These are phyloP conservation scores for Pomacea maculata DNA, from an alignment of 1,140 invertebrate genomes.

Conservation along the genomic window DNA sequence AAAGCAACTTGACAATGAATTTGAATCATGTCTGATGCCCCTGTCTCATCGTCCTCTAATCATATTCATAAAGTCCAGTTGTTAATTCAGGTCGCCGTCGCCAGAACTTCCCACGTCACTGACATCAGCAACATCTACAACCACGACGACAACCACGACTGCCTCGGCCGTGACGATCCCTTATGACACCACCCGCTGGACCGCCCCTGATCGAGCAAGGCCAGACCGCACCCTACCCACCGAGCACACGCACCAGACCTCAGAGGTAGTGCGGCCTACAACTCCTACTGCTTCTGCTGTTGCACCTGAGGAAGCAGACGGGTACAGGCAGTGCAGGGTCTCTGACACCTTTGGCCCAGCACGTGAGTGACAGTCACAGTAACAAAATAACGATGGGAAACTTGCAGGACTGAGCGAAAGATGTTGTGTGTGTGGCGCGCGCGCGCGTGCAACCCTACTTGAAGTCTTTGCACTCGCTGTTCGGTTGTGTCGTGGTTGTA, in stretches of 20 bases:
- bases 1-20: too few species aligned
- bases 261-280: neutral
- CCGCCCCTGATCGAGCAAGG: neutral
- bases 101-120: neutral
- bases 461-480: too few species aligned
- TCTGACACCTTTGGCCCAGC: constrained; percentile 20
- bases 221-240: too few species aligned
- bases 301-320: neutral
- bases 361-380: constrained; percentile 1
- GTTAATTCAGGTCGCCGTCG: too few species aligned
- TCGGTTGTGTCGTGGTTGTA: too few species aligned
- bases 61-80: too few species aligned
- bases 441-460: too few species aligned
- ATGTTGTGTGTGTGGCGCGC: too few species aligned
- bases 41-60: too few species aligned
- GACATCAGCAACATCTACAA: neutral
- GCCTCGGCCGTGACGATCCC: neutral
- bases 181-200: constrained; percentile 13
- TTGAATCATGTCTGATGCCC: too few species aligned
- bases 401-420: too few species aligned
- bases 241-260: neutral
- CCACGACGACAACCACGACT: neutral
- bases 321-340: constrained; percentile 23
- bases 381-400: too few species aligned
- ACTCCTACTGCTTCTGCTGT: neutral